Evolutionary conservation across 2,797 vertebrate species (phyloP).

Genomic region (Caiman crocodilus): DNA sequence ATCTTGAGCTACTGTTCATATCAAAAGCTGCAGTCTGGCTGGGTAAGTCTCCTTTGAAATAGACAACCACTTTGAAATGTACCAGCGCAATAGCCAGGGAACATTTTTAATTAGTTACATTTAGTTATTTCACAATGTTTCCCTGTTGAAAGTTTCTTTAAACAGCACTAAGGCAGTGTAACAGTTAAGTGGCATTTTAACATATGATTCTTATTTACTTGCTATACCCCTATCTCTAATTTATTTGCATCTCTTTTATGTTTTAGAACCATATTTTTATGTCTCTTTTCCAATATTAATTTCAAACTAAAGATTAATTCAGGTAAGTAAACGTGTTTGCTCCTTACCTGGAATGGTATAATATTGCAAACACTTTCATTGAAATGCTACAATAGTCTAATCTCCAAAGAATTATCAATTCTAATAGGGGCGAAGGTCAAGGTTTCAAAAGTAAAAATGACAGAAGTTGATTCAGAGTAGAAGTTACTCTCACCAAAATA

Average conservation of each 20-base stretch:
- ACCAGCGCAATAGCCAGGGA: background rate
- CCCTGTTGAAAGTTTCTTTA: background rate
- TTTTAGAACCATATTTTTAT: background rate
- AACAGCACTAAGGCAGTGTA: background rate
- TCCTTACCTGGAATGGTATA: background rate
- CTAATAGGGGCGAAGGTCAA: background rate
- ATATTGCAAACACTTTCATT: background rate
- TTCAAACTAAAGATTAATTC: slow-evolving; percentile 7
- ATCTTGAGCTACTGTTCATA: background rate
- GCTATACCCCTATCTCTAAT: background rate
- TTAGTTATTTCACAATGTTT: background rate
- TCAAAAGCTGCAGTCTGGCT: background rate
- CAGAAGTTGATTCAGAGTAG: slow-evolving; percentile 7
- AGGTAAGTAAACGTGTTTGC: slow-evolving; percentile 29
- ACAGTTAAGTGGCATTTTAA: background rate
- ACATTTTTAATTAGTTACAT: background rate
- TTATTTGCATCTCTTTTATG: background rate
- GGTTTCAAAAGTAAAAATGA: slow-evolving; percentile 22
- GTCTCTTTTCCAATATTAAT: background rate
- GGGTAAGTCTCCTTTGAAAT: background rate
- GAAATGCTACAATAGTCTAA: background rate
- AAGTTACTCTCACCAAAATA: slow-evolving; percentile 44
- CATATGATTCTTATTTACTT: background rate
- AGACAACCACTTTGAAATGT: background rate
- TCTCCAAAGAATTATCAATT: background rate